These are phyloP conservation scores for Athalia cordata DNA, from an alignment of 2,888 invertebrate genomes.

Conservation along the genomic window DNA sequence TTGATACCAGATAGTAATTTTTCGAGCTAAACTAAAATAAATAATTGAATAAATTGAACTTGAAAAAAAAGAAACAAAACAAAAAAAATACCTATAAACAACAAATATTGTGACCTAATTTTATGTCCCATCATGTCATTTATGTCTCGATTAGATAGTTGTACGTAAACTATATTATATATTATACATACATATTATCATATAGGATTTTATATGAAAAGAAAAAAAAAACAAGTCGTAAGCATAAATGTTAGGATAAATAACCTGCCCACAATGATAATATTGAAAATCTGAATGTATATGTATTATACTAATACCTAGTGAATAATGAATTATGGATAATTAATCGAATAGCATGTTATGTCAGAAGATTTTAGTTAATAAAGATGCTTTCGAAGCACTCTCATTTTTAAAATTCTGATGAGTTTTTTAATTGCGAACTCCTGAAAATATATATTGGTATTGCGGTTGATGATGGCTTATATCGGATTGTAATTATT, in stretches of 20 bases:
- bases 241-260: constrained; percentile 38
- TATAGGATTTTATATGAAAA: constrained; percentile 64
- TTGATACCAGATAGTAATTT: constrained; percentile 48
- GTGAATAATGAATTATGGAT: constrained; percentile 61
- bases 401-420: constrained; percentile 65
- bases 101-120: constrained; percentile 6
- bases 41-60: constrained; percentile 38
- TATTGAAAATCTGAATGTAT: constrained; percentile 64
- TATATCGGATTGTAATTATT: no score
- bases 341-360: constrained; percentile 64
- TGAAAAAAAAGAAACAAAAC: constrained; percentile 31
- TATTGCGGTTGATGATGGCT: no score
- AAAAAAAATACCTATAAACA: constrained; percentile 44
- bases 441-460: no score
- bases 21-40: constrained; percentile 52
- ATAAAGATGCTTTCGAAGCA: constrained; percentile 69
- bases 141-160: constrained; percentile 32
- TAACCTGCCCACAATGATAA: constrained; percentile 35
- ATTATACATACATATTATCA: constrained; percentile 51
- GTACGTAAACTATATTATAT: constrained; percentile 1
- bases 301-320: constrained; percentile 70
- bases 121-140: constrained; percentile 32
- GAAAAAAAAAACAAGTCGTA: constrained; percentile 46
- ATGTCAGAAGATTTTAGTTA: constrained; percentile 66
- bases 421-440: no score